Conservation (phyloP, 1,140 invertebrate genomes). For the Wiebesia pumilae region DNA sequence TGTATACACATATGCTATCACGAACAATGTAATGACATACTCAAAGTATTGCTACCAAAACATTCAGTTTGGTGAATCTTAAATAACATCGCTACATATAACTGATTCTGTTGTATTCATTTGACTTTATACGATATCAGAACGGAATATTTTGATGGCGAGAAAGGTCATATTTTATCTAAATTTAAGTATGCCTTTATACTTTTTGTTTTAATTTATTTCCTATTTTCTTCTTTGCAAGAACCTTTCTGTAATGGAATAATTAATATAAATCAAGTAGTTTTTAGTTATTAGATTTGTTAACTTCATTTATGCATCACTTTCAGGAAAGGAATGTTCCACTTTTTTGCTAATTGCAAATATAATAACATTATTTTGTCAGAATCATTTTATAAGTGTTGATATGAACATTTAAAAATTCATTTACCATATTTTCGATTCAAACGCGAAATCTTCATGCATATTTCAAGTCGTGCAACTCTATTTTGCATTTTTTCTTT, state of each 20-base stretch:
- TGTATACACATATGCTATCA: background rate
- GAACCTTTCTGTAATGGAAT: background rate
- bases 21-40: background rate
- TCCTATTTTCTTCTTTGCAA: background rate
- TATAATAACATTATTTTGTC: background rate
- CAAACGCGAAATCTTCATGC: background rate
- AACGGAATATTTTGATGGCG: slow-evolving; percentile 27
- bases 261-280: background rate
- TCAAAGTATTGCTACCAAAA: slow-evolving; percentile 3
- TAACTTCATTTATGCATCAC: background rate
- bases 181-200: background rate
- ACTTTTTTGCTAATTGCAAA: background rate
- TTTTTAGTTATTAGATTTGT: background rate
- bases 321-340: background rate
- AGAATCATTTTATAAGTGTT: background rate
- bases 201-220: background rate
- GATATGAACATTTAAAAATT: background rate
- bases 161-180: slow-evolving; percentile 35
- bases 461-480: background rate
- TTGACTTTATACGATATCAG: background rate
- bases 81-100: slow-evolving; percentile 21
- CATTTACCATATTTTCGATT: background rate
- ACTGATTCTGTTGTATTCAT: slow-evolving; percentile 15
- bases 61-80: background rate
- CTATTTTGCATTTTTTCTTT: slow-evolving; percentile 7